Percentiles rank a stretch among this genome's conserved stretches.
Evolutionary conservation across 2,888 invertebrate genomes (phyloP).

Genomic region (Resseliella maxima): DNA sequence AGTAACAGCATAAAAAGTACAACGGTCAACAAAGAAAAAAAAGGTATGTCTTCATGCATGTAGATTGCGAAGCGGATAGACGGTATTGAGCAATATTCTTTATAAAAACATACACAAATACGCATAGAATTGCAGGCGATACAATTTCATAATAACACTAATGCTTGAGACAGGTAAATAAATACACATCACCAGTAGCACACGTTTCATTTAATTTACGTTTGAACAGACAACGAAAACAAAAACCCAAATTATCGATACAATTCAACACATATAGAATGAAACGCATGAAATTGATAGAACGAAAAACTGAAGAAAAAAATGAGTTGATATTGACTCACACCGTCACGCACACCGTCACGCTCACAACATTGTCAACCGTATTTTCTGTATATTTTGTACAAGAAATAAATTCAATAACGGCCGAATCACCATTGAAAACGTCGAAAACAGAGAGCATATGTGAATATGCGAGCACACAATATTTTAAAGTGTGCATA

Average conservation of each 20-base stretch:
- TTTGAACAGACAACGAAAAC: constrained; percentile 13
- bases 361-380: neutral
- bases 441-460: neutral
- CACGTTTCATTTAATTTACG: constrained; percentile 17
- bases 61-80: neutral
- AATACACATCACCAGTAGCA: neutral
- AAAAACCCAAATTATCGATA: neutral
- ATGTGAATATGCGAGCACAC: neutral
- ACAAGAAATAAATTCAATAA: neutral
- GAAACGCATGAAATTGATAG: neutral
- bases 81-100: neutral
- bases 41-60: neutral
- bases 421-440: neutral
- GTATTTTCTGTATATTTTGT: neutral
- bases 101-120: neutral
- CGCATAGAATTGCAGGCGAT: neutral
- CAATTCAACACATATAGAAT: neutral
- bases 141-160: neutral
- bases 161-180: neutral
- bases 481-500: neutral
- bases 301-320: neutral
- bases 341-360: neutral
- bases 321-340: neutral
- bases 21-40: neutral
- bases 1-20: neutral